Percentiles rank a stretch among this genome's conserved stretches.
These are phyloP conservation scores for Cephalotes varians DNA, from an alignment of 2,888 invertebrate genomes.

Conservation along the genomic window DNA sequence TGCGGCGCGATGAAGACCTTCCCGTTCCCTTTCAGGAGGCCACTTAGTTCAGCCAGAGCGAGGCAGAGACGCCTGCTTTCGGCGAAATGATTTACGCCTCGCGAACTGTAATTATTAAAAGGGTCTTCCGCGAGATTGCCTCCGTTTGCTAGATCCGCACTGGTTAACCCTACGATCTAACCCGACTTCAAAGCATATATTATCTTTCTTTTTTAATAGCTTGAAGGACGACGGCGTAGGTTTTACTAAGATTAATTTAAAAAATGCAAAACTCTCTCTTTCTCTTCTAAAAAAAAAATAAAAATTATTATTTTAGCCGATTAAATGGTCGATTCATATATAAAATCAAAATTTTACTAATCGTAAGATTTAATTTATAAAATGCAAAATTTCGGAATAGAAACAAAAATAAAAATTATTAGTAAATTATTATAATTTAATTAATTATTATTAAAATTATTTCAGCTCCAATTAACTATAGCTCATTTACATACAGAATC, in stretches of 20 bases:
- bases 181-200: constrained; percentile 17
- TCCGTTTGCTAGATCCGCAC: constrained; percentile 62
- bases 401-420: not conserved
- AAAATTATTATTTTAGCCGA: too few species aligned
- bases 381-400: not conserved
- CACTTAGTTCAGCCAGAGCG: constrained; percentile 72
- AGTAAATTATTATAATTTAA: too few species aligned
- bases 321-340: too few species aligned
- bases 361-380: not conserved
- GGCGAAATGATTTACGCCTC: constrained; percentile 80
- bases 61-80: constrained; percentile 69
- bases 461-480: not conserved
- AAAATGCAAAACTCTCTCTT: too few species aligned
- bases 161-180: constrained; percentile 34
- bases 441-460: too few species aligned
- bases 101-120: constrained; percentile 78
- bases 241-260: too few species aligned
- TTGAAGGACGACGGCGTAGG: not conserved
- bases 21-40: constrained; percentile 77
- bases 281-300: too few species aligned
- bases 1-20: constrained; percentile 73
- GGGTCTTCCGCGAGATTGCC: constrained; percentile 75
- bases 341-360: too few species aligned
- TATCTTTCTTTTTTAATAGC: not conserved
- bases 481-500: not conserved